A percentile compares a stretch with the other conserved stretches of the same genome.
These are phyloP conservation scores for Aphaenogaster floridana DNA, from an alignment of 1,140 invertebrate species.

Conservation along the genomic window DNA sequence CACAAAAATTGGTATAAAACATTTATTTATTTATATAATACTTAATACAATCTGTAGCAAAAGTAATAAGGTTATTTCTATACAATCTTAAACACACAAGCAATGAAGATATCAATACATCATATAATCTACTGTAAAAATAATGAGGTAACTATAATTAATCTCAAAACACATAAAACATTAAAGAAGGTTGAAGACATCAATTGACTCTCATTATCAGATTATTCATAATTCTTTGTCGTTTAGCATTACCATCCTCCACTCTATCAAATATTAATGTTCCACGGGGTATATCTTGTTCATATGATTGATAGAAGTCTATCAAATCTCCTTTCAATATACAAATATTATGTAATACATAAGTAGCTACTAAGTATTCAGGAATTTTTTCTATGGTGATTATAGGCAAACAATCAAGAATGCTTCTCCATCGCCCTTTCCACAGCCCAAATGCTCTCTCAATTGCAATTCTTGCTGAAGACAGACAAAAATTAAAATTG, in stretches of 20 bases:
- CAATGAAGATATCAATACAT: too few relatives aligned
- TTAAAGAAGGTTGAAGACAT: neutral
- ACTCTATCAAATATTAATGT: neutral
- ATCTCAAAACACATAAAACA: too few relatives aligned
- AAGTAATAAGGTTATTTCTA: too few relatives aligned
- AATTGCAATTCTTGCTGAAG: neutral
- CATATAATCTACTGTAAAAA: too few relatives aligned
- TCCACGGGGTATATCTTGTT: neutral
- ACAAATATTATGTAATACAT: neutral
- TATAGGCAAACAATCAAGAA: neutral
- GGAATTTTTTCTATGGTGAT: conserved; percentile 1
- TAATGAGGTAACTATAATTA: too few relatives aligned
- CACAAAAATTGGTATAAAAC: too few relatives aligned
- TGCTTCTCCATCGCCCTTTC: neutral
- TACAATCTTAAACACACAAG: too few relatives aligned
- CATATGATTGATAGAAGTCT: neutral
- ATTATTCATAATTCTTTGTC: neutral
- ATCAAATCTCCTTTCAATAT: conserved; percentile 13
- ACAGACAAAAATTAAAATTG: conserved; percentile 10
- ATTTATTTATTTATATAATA: too few relatives aligned
- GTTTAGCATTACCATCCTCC: neutral
- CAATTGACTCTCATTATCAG: neutral
- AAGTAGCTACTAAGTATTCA: neutral
- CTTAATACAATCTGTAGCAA: too few relatives aligned
- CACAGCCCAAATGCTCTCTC: neutral